phyloP scores from a whole-genome alignment of 2,797 vertebrate species.

The Ataeniobius toweri region DNA sequence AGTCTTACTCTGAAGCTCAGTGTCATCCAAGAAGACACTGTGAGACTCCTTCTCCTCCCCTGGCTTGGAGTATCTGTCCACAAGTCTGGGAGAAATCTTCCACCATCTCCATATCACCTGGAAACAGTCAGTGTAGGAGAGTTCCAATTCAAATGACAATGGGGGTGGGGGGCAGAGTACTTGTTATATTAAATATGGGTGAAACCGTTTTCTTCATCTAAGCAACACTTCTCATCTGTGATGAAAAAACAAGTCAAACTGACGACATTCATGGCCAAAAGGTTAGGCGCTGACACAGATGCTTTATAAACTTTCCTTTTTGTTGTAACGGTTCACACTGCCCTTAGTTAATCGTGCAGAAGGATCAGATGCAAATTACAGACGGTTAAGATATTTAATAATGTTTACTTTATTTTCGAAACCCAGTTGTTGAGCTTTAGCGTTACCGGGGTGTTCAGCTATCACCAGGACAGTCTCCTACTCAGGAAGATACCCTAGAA shows the following conservation, averaged over 20 bases:
- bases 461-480: too few species aligned
- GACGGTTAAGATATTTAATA: too few species aligned
- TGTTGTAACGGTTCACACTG: too few species aligned
- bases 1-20: conserved; percentile 67
- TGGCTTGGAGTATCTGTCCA: conserved; percentile 61
- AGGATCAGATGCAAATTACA: too few species aligned
- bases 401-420: too few species aligned
- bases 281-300: neutral
- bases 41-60: conserved; percentile 71
- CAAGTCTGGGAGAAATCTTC: conserved; percentile 75
- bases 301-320: too few species aligned
- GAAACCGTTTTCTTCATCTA: neutral
- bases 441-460: too few species aligned
- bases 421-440: too few species aligned
- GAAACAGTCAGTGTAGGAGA: neutral
- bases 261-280: neutral
- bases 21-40: conserved; percentile 72
- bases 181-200: neutral
- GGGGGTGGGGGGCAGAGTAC: neutral
- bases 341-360: too few species aligned
- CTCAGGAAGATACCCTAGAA: neutral
- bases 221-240: neutral
- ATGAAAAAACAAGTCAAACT: neutral
- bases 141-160: neutral
- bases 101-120: conserved; percentile 83